These are phyloP conservation scores for Cryptoprocta ferox DNA, from an alignment of 2,797 vertebrate genomes.

Conservation along the genomic window DNA sequence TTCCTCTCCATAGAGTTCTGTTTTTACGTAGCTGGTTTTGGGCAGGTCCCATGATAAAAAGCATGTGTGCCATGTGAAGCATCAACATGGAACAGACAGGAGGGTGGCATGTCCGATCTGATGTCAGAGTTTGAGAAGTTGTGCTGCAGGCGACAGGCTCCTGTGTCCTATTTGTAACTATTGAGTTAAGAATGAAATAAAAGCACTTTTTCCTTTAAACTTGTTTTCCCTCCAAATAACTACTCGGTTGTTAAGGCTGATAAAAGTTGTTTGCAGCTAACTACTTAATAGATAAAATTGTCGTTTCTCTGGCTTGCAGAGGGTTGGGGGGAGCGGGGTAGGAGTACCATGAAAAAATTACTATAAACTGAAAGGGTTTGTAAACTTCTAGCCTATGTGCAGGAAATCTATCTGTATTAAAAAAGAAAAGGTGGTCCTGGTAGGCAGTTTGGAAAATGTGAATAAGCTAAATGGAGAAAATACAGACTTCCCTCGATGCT, in stretches of 20 bases:
- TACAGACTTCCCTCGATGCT: background rate
- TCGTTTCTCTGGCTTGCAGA: background rate
- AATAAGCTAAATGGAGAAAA: conserved; percentile 28
- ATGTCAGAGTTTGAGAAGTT: background rate
- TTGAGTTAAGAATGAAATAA: background rate
- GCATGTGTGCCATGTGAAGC: background rate
- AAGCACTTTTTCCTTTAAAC: background rate
- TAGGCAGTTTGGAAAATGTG: background rate
- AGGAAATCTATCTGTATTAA: background rate
- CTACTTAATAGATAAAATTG: background rate
- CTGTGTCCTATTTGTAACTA: background rate
- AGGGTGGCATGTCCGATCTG: background rate
- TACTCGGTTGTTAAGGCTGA: background rate
- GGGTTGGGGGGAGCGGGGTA: background rate
- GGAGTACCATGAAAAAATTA: background rate
- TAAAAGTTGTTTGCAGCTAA: background rate
- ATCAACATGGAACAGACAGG: background rate
- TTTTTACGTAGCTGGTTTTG: background rate
- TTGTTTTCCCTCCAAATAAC: background rate
- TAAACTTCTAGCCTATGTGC: background rate
- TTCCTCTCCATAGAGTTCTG: background rate
- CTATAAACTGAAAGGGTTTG: background rate
- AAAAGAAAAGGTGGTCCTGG: background rate
- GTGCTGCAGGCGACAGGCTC: accelerated
- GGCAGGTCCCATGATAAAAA: background rate